These are phyloP conservation scores for Fulica atra DNA, from an alignment of 2,113 vertebrate species.

Conservation along the genomic window DNA sequence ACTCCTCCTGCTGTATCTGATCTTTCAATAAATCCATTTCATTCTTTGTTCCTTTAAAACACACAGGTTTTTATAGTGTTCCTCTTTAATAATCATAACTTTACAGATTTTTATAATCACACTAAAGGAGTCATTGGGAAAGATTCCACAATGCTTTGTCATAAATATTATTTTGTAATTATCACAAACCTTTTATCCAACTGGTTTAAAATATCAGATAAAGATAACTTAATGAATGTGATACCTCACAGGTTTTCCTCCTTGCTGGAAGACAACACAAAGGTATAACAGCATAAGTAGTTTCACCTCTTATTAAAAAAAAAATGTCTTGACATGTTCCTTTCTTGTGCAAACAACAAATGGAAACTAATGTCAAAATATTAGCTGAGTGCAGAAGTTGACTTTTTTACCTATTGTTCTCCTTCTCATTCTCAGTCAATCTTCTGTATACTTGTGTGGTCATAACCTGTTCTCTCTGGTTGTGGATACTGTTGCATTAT, in stretches of 20 bases:
- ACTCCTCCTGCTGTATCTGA: neutral
- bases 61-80: neutral
- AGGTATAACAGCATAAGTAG: neutral
- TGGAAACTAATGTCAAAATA: conserved; percentile 9
- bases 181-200: neutral
- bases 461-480: neutral
- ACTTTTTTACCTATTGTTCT: neutral
- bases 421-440: neutral
- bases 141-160: neutral
- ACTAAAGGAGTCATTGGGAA: neutral
- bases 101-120: neutral
- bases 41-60: neutral
- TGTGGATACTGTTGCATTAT: neutral
- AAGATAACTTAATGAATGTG: neutral
- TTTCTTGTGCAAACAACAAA: neutral
- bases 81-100: neutral
- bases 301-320: neutral
- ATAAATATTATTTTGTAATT: neutral
- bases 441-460: neutral
- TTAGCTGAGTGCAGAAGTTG: neutral
- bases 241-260: neutral
- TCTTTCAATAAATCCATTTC: neutral
- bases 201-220: neutral
- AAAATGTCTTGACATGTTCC: neutral
- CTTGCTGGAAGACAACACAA: neutral